Percentiles rank a stretch among this genome's conserved stretches.
Evolutionary conservation across 2,797 vertebrate species (phyloP).

Genomic region (Rhadinocentrus ornatus): DNA sequence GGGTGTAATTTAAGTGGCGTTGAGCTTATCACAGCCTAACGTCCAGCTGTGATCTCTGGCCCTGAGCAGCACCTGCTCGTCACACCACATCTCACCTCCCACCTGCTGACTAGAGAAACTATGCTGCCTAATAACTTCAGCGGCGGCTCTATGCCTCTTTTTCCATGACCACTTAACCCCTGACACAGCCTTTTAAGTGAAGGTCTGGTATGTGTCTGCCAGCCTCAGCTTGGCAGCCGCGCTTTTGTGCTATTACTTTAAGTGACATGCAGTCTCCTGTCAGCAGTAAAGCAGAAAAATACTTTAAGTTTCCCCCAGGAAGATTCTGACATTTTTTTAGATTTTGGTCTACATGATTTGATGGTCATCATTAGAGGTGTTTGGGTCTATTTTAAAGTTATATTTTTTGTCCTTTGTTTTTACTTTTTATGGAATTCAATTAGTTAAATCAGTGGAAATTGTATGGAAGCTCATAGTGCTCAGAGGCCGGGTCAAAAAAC

Average conservation of each 20-base stretch:
- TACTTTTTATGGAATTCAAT: background rate
- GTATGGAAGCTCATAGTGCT: background rate
- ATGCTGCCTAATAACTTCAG: slow-evolving; percentile 75
- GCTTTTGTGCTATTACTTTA: slow-evolving; percentile 65
- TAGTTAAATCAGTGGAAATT: background rate
- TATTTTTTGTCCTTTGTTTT: background rate
- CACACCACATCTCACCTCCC: slow-evolving; percentile 74
- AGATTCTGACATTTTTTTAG: slow-evolving; percentile 30
- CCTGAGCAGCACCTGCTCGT: slow-evolving; percentile 73
- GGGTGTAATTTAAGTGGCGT: slow-evolving; percentile 78
- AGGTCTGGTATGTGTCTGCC: slow-evolving; percentile 79
- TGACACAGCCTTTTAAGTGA: slow-evolving; percentile 76
- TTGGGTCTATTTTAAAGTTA: background rate
- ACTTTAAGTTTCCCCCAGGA: slow-evolving; percentile 33
- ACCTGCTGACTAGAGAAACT: slow-evolving; percentile 79
- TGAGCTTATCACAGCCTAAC: slow-evolving; percentile 71
- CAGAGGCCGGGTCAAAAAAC: slow-evolving; percentile 18
- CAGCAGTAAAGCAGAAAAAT: slow-evolving; percentile 37
- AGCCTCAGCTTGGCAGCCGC: slow-evolving; percentile 58
- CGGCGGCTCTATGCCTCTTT: slow-evolving; percentile 67
- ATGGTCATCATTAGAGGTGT: background rate
- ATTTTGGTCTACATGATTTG: slow-evolving; percentile 25
- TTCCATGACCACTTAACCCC: slow-evolving; percentile 81
- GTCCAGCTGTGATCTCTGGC: slow-evolving; percentile 74
- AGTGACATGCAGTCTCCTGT: slow-evolving; percentile 60